These are phyloP conservation scores for Mus musculus DNA, from an alignment of 2,113 vertebrate genomes.

Conservation along the genomic window DNA sequence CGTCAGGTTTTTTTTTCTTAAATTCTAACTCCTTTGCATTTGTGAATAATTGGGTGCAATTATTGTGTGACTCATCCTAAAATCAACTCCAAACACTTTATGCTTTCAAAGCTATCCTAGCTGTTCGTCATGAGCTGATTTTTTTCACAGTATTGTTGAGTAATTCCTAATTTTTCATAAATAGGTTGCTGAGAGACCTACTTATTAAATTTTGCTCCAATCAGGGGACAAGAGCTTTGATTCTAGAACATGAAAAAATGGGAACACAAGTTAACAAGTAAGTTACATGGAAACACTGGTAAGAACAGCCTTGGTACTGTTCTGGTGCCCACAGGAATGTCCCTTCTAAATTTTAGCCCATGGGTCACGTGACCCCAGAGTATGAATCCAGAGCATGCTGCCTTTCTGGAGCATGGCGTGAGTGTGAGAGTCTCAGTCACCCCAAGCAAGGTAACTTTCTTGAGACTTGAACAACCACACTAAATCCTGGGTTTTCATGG, in stretches of 20 bases:
- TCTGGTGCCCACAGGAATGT: not conserved
- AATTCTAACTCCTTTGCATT: slow-evolving; percentile 16
- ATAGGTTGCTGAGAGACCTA: not conserved
- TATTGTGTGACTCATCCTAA: slow-evolving; percentile 64
- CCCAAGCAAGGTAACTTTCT: not conserved
- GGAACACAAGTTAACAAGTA: no score
- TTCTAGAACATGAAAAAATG: not conserved
- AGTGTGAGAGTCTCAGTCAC: not conserved
- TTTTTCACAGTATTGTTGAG: not conserved
- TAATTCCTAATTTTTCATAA: not conserved
- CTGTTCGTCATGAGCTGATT: not conserved
- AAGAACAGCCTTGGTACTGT: not conserved
- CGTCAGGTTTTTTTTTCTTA: not conserved
- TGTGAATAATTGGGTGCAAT: slow-evolving; percentile 58
- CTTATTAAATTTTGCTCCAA: not conserved
- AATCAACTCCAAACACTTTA: slow-evolving; percentile 58
- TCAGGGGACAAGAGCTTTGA: not conserved
- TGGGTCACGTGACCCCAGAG: no score
- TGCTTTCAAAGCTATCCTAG: slow-evolving; percentile 17
- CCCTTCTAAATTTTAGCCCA: not conserved
- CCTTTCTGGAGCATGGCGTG: not conserved
- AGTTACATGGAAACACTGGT: no score
- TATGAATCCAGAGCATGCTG: not conserved
- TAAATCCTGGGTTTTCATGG: not conserved
- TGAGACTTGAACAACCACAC: not conserved